phyloP scores from a whole-genome alignment of 2,797 vertebrate genomes.

The Phalanger gymnotis region DNA sequence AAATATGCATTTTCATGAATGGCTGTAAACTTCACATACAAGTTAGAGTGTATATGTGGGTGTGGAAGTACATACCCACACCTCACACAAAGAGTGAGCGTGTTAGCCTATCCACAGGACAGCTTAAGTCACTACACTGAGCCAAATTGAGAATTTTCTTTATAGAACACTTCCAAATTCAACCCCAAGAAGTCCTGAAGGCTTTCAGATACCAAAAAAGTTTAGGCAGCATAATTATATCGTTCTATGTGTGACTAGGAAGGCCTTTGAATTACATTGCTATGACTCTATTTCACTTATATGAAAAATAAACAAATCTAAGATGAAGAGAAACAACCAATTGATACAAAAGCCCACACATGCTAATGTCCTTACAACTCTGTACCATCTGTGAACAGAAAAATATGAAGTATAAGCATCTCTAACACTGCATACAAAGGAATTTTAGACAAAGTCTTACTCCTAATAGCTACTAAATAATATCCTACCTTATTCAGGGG shows the following conservation, averaged over 20 bases:
- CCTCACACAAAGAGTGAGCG: too few species aligned
- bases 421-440: background rate
- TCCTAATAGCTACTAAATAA: background rate
- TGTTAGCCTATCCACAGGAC: background rate
- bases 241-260: background rate
- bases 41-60: background rate
- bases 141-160: background rate
- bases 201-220: background rate
- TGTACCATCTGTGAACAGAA: background rate
- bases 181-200: background rate
- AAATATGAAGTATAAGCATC: background rate
- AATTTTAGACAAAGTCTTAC: background rate
- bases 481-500: background rate
- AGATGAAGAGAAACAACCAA: background rate
- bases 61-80: too few species aligned
- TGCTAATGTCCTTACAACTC: background rate
- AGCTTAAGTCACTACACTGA: background rate
- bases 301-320: background rate
- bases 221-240: background rate
- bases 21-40: background rate
- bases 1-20: slow-evolving; percentile 3
- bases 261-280: background rate
- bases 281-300: background rate
- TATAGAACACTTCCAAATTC: background rate
- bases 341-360: background rate